A percentile compares a stretch with the other conserved stretches of the same genome.
Conservation (phyloP, 2,113 vertebrate species). For the Mesocricetus auratus region DNA sequence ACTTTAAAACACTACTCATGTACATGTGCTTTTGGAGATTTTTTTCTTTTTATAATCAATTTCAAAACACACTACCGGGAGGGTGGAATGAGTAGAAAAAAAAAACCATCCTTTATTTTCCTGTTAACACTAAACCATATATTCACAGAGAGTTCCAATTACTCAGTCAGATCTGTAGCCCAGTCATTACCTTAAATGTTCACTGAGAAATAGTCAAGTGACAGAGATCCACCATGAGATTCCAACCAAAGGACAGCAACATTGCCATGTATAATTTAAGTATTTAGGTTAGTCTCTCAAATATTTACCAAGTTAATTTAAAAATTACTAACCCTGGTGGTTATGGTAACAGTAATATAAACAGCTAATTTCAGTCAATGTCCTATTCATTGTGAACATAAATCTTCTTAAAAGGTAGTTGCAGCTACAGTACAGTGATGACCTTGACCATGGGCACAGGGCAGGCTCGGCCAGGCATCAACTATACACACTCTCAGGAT, state of each 20-base stretch:
- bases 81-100: slow-evolving; percentile 66
- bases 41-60: slow-evolving; percentile 59
- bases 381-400: slow-evolving; percentile 62
- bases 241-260: slow-evolving; percentile 53
- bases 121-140: slow-evolving; percentile 61
- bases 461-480: slow-evolving; percentile 42
- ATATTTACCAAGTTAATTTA: slow-evolving; percentile 46
- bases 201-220: slow-evolving; percentile 56
- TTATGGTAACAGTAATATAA: slow-evolving; percentile 71
- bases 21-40: slow-evolving; percentile 66
- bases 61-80: slow-evolving; percentile 76
- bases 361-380: slow-evolving; percentile 69
- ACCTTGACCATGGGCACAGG: slow-evolving; percentile 10
- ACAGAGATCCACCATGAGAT: slow-evolving; percentile 42
- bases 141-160: slow-evolving; percentile 72
- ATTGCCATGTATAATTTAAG: slow-evolving; percentile 48
- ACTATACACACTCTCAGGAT: slow-evolving; percentile 23
- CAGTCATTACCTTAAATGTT: slow-evolving; percentile 15
- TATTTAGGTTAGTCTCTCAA: slow-evolving; percentile 65
- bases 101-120: slow-evolving; percentile 70
- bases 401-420: slow-evolving; percentile 38
- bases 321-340: slow-evolving; percentile 61
- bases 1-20: slow-evolving; percentile 72
- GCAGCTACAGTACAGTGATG: not conserved
- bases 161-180: slow-evolving; percentile 49